Conservation (phyloP, 2,888 invertebrate species). For the Cabera pusaria region DNA sequence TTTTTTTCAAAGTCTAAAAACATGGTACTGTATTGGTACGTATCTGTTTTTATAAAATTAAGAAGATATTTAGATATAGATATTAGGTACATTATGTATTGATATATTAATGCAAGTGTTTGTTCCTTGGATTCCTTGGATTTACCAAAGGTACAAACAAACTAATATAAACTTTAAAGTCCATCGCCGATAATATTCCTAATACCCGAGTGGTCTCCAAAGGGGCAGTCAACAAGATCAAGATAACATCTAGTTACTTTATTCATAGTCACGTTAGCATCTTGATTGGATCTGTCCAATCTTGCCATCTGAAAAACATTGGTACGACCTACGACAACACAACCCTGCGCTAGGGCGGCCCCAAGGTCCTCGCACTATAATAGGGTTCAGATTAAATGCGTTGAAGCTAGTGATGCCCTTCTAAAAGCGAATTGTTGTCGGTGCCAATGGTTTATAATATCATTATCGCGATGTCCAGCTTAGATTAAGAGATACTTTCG, state of each 20-base stretch:
- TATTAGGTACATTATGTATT: too few species aligned
- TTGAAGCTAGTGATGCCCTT: constrained; percentile 67
- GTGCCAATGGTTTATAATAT: constrained; percentile 71
- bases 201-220: constrained; percentile 1
- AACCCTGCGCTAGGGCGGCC: constrained; percentile 39
- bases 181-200: background rate
- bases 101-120: too few species aligned
- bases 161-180: background rate
- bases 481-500: constrained; percentile 70
- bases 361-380: constrained; percentile 53
- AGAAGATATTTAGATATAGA: too few species aligned
- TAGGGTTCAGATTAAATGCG: constrained; percentile 70
- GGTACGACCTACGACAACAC: constrained; percentile 32
- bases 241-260: constrained; percentile 30
- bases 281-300: constrained; percentile 39
- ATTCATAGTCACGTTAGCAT: constrained; percentile 34
- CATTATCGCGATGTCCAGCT: constrained; percentile 70
- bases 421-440: constrained; percentile 77
- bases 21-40: too few species aligned
- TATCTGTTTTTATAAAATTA: too few species aligned
- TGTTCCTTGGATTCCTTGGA: too few species aligned
- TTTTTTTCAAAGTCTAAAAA: too few species aligned
- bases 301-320: constrained; percentile 43
- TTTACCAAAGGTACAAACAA: too few species aligned
- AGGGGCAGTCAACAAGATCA: constrained; percentile 10